These are phyloP conservation scores for Drosophila imparisetae DNA, from an alignment of 2,888 invertebrate species.

Conservation along the genomic window DNA sequence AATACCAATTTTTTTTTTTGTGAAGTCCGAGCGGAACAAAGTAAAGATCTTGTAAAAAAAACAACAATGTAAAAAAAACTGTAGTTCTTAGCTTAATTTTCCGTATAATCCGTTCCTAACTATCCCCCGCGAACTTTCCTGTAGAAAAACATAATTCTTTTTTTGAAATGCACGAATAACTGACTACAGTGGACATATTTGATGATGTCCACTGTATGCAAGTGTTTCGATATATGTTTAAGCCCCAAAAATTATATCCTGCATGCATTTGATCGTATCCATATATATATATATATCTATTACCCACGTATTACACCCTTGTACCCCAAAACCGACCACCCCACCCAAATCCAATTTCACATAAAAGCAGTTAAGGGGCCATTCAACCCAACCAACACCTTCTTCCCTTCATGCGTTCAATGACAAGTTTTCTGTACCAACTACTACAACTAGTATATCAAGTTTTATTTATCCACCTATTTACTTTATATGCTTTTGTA, in stretches of 20 bases:
- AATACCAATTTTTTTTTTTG: constrained; percentile 42
- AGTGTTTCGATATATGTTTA: constrained; percentile 5
- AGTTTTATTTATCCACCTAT: constrained; percentile 45
- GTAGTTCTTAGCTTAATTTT: constrained; percentile 65
- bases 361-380: constrained; percentile 18
- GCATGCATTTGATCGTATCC: constrained; percentile 49
- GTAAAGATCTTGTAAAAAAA: constrained; percentile 30
- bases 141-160: constrained; percentile 18
- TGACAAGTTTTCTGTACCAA: constrained; percentile 14
- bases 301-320: constrained; percentile 8
- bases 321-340: constrained; percentile 21
- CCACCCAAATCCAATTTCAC: constrained; percentile 13
- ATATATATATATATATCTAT: constrained; percentile 1
- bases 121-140: constrained; percentile 38
- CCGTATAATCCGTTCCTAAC: constrained; percentile 54
- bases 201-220: constrained; percentile 19
- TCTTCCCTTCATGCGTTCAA: constrained; percentile 22
- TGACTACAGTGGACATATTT: constrained; percentile 20
- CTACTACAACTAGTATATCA: constrained; percentile 14
- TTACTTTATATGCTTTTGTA: constrained; percentile 73
- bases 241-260: constrained; percentile 37
- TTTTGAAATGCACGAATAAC: constrained; percentile 20
- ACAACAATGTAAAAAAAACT: constrained; percentile 35
- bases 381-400: constrained; percentile 13
- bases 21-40: constrained; percentile 37